A percentile compares a stretch with the other conserved stretches of the same genome.
Conservation (phyloP, 2,797 vertebrate genomes). For the Gobio occitaniae region DNA sequence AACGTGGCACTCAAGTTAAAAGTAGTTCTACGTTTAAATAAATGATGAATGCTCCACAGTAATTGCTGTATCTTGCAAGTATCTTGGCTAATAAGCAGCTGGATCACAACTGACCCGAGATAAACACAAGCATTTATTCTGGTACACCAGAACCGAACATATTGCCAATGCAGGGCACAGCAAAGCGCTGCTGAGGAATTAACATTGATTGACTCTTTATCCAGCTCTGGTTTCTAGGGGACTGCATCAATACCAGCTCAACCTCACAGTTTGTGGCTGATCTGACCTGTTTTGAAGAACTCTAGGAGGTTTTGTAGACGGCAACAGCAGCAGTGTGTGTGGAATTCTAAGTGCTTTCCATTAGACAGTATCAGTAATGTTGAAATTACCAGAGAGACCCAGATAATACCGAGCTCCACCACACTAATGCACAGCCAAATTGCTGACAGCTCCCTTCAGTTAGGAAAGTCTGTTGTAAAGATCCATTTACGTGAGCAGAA, state of each 20-base stretch:
- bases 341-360: slow-evolving; percentile 50
- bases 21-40: neutral
- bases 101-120: neutral
- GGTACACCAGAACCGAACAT: neutral
- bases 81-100: neutral
- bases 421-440: slow-evolving; percentile 27
- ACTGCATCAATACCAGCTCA: slow-evolving; percentile 31
- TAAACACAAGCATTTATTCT: neutral
- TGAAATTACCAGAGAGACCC: slow-evolving; percentile 39
- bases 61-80: neutral
- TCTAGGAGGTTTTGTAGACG: slow-evolving; percentile 25
- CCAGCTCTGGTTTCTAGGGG: slow-evolving; percentile 20
- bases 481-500: slow-evolving; percentile 10
- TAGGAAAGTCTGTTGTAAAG: slow-evolving; percentile 13
- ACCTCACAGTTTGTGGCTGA: slow-evolving; percentile 42
- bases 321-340: slow-evolving; percentile 44
- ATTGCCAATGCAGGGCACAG: neutral
- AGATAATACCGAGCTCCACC: neutral
- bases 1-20: neutral
- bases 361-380: slow-evolving; percentile 36
- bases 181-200: slow-evolving; percentile 44
- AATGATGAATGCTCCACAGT: neutral
- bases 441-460: neutral
- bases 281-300: slow-evolving; percentile 53
- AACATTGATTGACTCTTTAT: slow-evolving; percentile 64